Conservation (phyloP, 2,888 invertebrate species). For the Drosophila emarginata region DNA sequence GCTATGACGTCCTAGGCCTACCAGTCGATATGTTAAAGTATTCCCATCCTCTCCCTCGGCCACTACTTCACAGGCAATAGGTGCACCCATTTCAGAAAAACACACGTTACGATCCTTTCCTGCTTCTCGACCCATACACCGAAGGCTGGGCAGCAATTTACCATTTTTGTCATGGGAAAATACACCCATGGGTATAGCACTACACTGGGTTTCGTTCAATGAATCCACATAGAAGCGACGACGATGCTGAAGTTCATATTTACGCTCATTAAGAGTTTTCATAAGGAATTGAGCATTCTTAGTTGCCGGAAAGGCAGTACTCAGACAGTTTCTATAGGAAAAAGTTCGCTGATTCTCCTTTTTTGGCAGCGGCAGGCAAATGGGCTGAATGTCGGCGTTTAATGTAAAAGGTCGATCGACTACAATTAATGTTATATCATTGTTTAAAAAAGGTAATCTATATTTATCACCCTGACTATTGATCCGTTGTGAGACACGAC, state of each 20-base stretch:
- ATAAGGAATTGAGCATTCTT: background rate
- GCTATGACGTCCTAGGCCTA: background rate
- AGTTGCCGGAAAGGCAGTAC: slow-evolving; percentile 2
- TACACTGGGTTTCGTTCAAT: slow-evolving; percentile 1
- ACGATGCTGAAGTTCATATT: slow-evolving; percentile 2
- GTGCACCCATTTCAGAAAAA: background rate
- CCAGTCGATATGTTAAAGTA: background rate
- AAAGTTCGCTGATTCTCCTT: background rate
- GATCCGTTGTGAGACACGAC: background rate
- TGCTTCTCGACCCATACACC: slow-evolving; percentile 2
- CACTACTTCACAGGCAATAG: slow-evolving; percentile 5
- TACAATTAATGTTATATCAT: background rate
- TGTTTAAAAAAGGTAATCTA: background rate
- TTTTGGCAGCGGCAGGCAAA: slow-evolving; percentile 4
- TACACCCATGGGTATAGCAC: background rate
- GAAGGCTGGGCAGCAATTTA: background rate
- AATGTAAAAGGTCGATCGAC: slow-evolving; percentile 5
- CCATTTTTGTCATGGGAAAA: background rate
- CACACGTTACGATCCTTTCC: background rate
- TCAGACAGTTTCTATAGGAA: background rate
- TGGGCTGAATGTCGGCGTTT: background rate
- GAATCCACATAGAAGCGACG: slow-evolving; percentile 1
- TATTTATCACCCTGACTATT: background rate
- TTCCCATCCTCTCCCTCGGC: background rate
- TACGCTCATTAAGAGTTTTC: background rate